phyloP scores from a whole-genome alignment of 2,888 invertebrate species.

The Vesta saturnalis region DNA sequence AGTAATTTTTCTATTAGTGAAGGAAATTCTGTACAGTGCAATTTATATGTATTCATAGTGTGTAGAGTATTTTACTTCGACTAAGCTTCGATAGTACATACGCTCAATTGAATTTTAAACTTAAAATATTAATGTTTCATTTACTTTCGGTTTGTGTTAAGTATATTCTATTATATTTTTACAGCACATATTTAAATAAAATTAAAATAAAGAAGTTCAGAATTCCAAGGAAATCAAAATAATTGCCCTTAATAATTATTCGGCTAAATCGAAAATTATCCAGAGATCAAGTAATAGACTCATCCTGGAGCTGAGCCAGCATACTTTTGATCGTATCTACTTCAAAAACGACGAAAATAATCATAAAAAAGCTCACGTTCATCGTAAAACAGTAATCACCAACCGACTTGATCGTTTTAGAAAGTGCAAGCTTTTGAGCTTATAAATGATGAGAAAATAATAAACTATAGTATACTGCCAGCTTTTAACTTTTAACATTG shows the following conservation, averaged over 20 bases:
- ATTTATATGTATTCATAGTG: no score
- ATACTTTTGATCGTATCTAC: slow-evolving; percentile 35
- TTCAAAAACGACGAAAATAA: slow-evolving; percentile 44
- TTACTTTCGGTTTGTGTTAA: no score
- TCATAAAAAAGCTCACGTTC: slow-evolving; percentile 44
- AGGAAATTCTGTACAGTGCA: no score
- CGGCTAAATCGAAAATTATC: slow-evolving; percentile 23
- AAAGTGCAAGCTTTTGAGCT: slow-evolving; percentile 32
- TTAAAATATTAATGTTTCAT: no score
- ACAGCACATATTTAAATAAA: no score
- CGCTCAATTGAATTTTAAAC: no score
- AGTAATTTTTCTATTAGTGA: no score
- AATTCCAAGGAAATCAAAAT: no score
- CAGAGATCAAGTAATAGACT: slow-evolving; percentile 26
- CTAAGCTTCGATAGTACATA: no score
- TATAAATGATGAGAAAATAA: slow-evolving; percentile 27
- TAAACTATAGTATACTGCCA: slow-evolving; percentile 11
- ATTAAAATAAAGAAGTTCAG: no score
- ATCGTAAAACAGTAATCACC: slow-evolving; percentile 45
- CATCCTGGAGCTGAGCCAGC: slow-evolving; percentile 39
- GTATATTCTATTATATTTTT: no score
- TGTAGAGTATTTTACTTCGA: no score
- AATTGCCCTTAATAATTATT: not conserved
- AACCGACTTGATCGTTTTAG: slow-evolving; percentile 37
- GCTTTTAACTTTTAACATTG: slow-evolving; percentile 10